Conservation (phyloP, 2,888 invertebrate genomes). For the Carpatolechia fugitivella region DNA sequence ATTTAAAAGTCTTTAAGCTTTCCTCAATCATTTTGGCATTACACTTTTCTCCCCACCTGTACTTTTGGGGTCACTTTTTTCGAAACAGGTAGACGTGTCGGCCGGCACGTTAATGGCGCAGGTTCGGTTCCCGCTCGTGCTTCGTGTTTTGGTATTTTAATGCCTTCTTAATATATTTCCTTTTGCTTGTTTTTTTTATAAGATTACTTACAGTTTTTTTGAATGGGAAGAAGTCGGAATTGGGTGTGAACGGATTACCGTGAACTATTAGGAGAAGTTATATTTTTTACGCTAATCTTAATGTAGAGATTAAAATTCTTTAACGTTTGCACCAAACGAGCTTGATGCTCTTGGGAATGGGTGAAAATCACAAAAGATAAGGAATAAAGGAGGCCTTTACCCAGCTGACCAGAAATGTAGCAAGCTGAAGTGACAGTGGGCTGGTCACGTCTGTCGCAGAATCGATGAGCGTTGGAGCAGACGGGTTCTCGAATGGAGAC, state of each 20-base stretch:
- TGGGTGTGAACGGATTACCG: background rate
- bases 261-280: background rate
- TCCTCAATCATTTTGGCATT: constrained; percentile 25
- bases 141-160: constrained; percentile 54
- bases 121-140: constrained; percentile 69
- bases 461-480: too few species aligned
- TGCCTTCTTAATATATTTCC: constrained; percentile 23
- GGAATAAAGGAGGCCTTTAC: too few species aligned
- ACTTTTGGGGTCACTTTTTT: constrained; percentile 45
- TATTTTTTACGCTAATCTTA: background rate
- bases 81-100: constrained; percentile 56
- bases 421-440: too few species aligned
- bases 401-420: too few species aligned
- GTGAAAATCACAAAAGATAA: too few species aligned
- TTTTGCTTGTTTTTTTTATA: background rate
- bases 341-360: too few species aligned
- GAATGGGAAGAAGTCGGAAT: background rate
- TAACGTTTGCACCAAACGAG: background rate
- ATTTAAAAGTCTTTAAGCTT: background rate
- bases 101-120: constrained; percentile 56
- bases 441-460: too few species aligned
- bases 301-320: background rate
- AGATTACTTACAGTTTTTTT: background rate
- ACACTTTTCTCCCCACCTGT: background rate
- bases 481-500: too few species aligned